These are phyloP conservation scores for Monodelphis domestica DNA, from an alignment of 2,797 vertebrate genomes.

Conservation along the genomic window DNA sequence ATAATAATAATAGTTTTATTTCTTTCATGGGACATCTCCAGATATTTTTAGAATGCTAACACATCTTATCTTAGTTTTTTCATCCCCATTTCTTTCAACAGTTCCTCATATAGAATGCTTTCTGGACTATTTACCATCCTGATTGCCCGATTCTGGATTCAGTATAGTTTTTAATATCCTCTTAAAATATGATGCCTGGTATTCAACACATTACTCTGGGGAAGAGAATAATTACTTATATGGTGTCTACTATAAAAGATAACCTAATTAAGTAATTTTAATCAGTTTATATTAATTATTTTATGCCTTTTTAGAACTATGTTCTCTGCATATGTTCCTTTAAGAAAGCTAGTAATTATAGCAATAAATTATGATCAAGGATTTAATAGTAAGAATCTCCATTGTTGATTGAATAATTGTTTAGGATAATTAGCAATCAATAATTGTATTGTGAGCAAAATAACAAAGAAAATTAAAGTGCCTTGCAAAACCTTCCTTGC, in stretches of 20 bases:
- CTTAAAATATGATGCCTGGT: neutral
- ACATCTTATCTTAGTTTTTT: neutral
- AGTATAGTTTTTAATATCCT: neutral
- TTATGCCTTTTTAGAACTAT: too few species aligned
- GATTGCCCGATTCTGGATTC: neutral
- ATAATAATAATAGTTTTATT: neutral
- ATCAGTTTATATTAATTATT: too few species aligned
- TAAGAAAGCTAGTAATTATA: too few species aligned
- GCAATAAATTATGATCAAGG: too few species aligned
- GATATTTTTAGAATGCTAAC: neutral
- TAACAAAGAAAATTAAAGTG: too few species aligned
- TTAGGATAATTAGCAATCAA: too few species aligned
- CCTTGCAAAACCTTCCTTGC: too few species aligned
- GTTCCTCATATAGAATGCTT: neutral
- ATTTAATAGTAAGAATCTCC: too few species aligned
- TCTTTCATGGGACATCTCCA: neutral
- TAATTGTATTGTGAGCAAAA: too few species aligned
- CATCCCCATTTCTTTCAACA: neutral
- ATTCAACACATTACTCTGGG: neutral
- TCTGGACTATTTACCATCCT: neutral
- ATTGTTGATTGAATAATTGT: too few species aligned
- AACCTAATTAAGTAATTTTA: too few species aligned
- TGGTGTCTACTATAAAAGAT: neutral
- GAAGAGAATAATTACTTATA: neutral
- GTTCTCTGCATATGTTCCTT: too few species aligned